Conservation (phyloP, 2,888 invertebrate species). For the Cybosia mesomella region DNA sequence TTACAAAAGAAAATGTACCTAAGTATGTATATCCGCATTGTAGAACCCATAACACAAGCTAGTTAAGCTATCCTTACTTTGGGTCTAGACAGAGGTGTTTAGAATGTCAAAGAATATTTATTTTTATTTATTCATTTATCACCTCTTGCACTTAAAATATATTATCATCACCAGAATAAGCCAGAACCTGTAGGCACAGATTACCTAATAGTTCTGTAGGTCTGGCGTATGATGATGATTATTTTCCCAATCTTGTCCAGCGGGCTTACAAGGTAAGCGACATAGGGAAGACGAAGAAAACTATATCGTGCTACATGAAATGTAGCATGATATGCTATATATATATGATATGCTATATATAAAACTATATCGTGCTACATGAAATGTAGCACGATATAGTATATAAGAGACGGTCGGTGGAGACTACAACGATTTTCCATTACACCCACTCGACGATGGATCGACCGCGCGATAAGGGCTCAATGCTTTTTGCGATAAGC, state of each 20-base stretch:
- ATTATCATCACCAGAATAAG: no score
- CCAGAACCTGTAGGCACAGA: neutral
- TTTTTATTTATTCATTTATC: no score
- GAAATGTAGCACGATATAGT: conserved; percentile 24
- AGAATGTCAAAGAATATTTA: no score
- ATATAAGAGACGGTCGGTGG: conserved; percentile 36
- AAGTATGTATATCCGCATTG: no score
- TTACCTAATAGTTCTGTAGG: no score
- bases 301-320: conserved; percentile 12
- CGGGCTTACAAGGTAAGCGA: neutral
- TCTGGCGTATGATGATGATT: neutral
- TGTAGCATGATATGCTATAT: conserved; percentile 27
- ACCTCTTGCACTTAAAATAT: no score
- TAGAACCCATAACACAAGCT: no score
- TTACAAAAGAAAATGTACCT: no score
- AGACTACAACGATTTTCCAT: conserved; percentile 69
- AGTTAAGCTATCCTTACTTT: no score
- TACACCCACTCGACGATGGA: conserved; percentile 56
- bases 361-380: conserved; percentile 8
- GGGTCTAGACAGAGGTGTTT: no score
- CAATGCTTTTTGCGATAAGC: conserved; percentile 42
- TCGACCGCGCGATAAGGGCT: conserved; percentile 52
- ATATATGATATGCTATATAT: no score
- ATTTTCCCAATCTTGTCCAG: neutral
- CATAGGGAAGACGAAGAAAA: neutral